Base-by-base conservation (phyloP, 1,140 invertebrate species). In the Meloidogyne chitwoodi region DNA sequence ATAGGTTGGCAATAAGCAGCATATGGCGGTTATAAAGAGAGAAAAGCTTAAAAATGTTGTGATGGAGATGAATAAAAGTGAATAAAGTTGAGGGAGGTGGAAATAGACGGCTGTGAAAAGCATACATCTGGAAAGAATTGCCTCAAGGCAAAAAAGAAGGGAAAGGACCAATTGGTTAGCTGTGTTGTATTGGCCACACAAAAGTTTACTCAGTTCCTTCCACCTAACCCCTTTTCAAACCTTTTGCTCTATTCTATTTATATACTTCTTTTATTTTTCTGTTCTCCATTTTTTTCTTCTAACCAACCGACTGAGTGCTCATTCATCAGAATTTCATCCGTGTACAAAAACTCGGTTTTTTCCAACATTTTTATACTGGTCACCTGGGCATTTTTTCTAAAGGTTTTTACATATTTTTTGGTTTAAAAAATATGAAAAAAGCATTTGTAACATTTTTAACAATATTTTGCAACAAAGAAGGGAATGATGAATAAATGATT, bases 31-130 rank as follows among this genome's bases (percentile, higher is more conserved):
- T 69, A 62, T 29, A 38, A 24, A 27, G 71, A 73, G 70, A 10
- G 70, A 31, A 70, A 73, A 73, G 38, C 16, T 29, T 41, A 31
- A 71, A 71, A 44, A 73, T 73, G 34, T 68, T 73, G n/a, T 22
- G 71, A 73, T 73, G 71, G 29, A 19, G 26, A 48, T 11, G 19
- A 16, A 73, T 67, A 73, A 61, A 71, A n/a, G 24, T 29, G 63
- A 73, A 69, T 11, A 34, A 29, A 38, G 8, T 38, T 26, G 71
- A 65, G 22, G 27, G n/a, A 27, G 19, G 3, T 44, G 71, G 31
- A 27, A 73, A 72, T 3, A 44, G 22, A 72, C 11, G 61, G 61
- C 22, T n/a, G 67, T 38, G 67, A 29, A 48, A 48, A 48, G 67
- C 26, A 41, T 44, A 61, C 29, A 70, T 70, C 12, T 61, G 68